Conservation (phyloP, 1,140 invertebrate species). For the Drosophila nasuta region DNA sequence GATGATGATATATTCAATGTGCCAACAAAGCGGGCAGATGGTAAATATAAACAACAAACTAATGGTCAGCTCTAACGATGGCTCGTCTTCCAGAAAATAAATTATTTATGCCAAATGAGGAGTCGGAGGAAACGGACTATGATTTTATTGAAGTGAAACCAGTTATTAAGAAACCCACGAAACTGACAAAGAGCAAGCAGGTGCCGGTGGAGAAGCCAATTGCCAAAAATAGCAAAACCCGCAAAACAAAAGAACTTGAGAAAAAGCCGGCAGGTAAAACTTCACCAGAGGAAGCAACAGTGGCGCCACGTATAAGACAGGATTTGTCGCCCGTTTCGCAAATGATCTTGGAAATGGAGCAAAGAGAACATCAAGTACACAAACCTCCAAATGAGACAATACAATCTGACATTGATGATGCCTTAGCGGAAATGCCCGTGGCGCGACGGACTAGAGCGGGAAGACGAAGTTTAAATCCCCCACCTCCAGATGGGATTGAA, state of each 20-base stretch:
- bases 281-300: neutral
- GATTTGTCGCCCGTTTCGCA: conserved; percentile 52
- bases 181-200: conserved; percentile 17
- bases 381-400: neutral
- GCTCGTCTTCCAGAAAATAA: conserved; percentile 16
- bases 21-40: conserved; percentile 12
- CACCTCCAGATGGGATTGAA: neutral
- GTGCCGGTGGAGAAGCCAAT: neutral
- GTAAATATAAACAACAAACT: conserved; percentile 26
- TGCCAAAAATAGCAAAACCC: neutral
- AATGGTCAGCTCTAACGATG: neutral
- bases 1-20: conserved; percentile 65
- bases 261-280: neutral
- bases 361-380: neutral
- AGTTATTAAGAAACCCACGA: conserved; percentile 32
- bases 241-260: neutral
- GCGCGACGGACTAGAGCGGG: conserved; percentile 51
- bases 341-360: conserved; percentile 60
- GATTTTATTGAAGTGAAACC: conserved; percentile 39
- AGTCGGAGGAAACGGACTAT: conserved; percentile 47
- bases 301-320: neutral
- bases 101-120: conserved; percentile 6
- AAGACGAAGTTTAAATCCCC: neutral
- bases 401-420: neutral
- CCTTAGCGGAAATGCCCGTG: conserved; percentile 25